Conservation (phyloP, 2,113 vertebrate genomes). For the Raja brachyura region DNA sequence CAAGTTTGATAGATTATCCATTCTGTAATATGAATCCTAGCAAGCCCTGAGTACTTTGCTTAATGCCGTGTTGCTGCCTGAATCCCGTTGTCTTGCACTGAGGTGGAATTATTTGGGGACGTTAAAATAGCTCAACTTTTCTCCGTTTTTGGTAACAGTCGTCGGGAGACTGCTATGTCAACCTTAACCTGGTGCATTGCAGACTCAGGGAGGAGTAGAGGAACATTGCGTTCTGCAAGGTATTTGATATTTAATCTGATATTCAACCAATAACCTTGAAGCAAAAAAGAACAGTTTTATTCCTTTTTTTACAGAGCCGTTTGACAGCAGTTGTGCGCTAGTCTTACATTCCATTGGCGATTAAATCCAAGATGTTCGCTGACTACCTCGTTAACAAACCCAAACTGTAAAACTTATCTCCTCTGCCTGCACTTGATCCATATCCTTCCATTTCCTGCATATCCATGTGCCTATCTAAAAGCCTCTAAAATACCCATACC, state of each 20-base stretch:
- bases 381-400: not conserved
- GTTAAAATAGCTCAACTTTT: not conserved
- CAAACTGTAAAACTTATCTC: not conserved
- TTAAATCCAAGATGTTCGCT: not conserved
- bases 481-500: too few species aligned
- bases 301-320: not conserved
- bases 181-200: not conserved
- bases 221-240: not conserved
- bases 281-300: not conserved
- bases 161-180: not conserved
- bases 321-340: not conserved
- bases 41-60: not conserved
- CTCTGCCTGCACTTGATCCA: too few species aligned
- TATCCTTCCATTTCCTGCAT: too few species aligned
- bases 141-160: not conserved
- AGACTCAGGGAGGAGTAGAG: not conserved
- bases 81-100: not conserved
- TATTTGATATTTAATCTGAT: slow-evolving; percentile 1
- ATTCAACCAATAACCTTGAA: not conserved
- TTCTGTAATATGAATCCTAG: too few species aligned
- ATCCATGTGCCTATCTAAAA: too few species aligned
- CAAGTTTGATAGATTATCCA: too few species aligned
- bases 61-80: not conserved
- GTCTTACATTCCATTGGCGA: not conserved
- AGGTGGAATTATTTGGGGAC: not conserved